A percentile compares a stretch with the other conserved stretches of the same genome.
phyloP scores from a whole-genome alignment of 2,888 invertebrate species.

The Amphipyra berbera region DNA sequence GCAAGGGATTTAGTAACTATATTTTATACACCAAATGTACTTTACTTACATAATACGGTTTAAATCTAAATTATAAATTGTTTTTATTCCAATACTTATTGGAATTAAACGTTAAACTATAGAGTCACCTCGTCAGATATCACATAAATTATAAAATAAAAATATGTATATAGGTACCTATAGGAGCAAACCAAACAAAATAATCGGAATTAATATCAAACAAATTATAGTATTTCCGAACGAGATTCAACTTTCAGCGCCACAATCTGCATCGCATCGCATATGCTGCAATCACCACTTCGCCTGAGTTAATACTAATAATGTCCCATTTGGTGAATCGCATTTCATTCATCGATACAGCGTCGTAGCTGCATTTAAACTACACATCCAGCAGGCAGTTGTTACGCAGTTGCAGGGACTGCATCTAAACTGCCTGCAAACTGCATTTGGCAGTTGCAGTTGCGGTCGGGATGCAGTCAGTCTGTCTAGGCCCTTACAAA shows the following conservation, averaged over 20 bases:
- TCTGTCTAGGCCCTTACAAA: no score
- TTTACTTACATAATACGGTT: constrained; percentile 26
- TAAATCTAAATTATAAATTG: constrained; percentile 31
- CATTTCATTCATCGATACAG: no score
- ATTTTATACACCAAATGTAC: constrained; percentile 27
- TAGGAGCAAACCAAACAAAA: constrained; percentile 15
- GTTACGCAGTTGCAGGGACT: no score
- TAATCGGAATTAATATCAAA: neutral
- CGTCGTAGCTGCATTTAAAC: no score
- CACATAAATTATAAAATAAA: constrained; percentile 32
- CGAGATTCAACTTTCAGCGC: constrained; percentile 45
- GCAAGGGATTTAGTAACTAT: constrained; percentile 32
- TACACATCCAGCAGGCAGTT: no score
- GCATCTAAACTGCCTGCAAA: no score
- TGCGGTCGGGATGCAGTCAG: no score
- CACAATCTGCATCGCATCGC: no score
- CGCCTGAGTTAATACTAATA: no score
- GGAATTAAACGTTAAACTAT: constrained; percentile 18
- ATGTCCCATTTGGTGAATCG: no score
- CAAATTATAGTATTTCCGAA: constrained; percentile 12
- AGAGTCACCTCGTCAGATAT: constrained; percentile 25
- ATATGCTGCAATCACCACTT: neutral
- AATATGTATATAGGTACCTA: constrained; percentile 1
- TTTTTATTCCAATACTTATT: constrained; percentile 20
- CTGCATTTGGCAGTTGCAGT: no score